These are phyloP conservation scores for Ceramica pisi DNA, from an alignment of 2,888 invertebrate genomes.

Conservation along the genomic window DNA sequence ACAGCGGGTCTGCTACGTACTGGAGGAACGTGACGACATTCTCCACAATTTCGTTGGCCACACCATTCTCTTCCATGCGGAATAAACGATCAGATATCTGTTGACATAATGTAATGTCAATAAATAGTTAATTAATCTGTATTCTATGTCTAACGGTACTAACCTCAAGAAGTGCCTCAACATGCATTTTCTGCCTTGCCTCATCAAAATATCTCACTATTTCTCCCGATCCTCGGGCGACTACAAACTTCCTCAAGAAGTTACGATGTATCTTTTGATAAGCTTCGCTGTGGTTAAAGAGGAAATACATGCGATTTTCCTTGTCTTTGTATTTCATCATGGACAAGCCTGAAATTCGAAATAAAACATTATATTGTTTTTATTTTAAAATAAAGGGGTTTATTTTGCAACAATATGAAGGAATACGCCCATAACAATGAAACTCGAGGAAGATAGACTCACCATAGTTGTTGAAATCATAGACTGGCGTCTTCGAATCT, in stretches of 20 bases:
- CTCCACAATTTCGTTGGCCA: constrained; percentile 73
- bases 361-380: not conserved
- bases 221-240: not conserved
- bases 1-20: constrained; percentile 73
- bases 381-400: not conserved
- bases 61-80: constrained; percentile 70
- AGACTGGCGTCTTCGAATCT: constrained; percentile 48
- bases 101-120: constrained; percentile 44
- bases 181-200: constrained; percentile 65
- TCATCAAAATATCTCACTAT: constrained; percentile 44
- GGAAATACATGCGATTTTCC: constrained; percentile 67
- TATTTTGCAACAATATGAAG: not conserved
- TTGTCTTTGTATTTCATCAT: constrained; percentile 71
- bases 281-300: constrained; percentile 69
- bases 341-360: constrained; percentile 68
- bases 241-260: constrained; percentile 47
- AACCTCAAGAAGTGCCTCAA: constrained; percentile 79
- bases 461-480: constrained; percentile 54
- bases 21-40: constrained; percentile 75
- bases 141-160: constrained; percentile 7
- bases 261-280: constrained; percentile 71
- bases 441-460: constrained; percentile 2
- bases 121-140: not conserved
- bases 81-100: constrained; percentile 76
- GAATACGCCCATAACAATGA: not conserved